These are phyloP conservation scores for Leptopilina syphax DNA, from an alignment of 2,888 invertebrate genomes.

Conservation along the genomic window DNA sequence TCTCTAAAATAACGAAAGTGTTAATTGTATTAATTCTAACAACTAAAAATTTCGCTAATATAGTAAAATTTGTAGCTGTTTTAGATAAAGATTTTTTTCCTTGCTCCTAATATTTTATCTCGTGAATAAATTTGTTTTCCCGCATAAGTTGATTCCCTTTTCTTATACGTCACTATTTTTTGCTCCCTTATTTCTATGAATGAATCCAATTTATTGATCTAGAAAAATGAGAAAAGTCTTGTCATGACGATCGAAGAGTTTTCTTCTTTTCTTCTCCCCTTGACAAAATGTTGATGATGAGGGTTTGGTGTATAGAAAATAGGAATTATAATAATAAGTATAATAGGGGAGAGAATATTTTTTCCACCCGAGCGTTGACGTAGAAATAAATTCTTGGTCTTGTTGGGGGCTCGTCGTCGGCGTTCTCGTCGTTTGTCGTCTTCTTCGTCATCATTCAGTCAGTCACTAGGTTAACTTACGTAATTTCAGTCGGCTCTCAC, in stretches of 20 bases:
- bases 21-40: too few species aligned
- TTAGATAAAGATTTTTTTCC: not conserved
- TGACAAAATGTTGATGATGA: not conserved
- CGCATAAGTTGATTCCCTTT: not conserved
- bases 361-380: constrained; percentile 9
- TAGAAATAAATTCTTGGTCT: constrained; percentile 16
- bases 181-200: not conserved
- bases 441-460: constrained; percentile 53
- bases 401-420: constrained; percentile 42
- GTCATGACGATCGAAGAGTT: not conserved
- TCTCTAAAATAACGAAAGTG: too few species aligned
- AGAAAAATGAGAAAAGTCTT: not conserved
- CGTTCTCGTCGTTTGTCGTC: not conserved
- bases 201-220: constrained; percentile 24
- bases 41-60: too few species aligned
- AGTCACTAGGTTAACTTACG: constrained; percentile 69
- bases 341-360: too few species aligned
- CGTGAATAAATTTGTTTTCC: too few species aligned
- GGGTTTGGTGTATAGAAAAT: too few species aligned
- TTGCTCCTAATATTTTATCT: not conserved
- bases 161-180: not conserved
- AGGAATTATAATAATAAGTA: too few species aligned
- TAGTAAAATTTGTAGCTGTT: too few species aligned
- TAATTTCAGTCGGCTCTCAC: constrained; percentile 62
- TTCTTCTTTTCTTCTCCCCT: not conserved